Conservation (phyloP, 2,888 invertebrate genomes). For the Dendrolimus pini region DNA sequence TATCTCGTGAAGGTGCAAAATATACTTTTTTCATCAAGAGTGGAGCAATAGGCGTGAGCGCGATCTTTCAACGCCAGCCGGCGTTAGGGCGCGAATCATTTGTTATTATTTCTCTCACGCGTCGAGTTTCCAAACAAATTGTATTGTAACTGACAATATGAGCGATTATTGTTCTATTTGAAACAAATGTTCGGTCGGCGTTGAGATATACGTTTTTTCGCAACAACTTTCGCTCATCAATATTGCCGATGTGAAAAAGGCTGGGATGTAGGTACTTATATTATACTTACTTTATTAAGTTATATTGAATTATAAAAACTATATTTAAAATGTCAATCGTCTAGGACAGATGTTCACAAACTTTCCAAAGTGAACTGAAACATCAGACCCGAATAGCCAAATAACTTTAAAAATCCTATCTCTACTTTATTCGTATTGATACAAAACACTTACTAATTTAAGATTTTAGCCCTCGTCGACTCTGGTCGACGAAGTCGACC, state of each 20-base stretch:
- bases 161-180: conserved; percentile 72
- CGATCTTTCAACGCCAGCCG: conserved; percentile 76
- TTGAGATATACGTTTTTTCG: conserved; percentile 18
- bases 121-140: conserved; percentile 72
- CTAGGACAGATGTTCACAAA: too few relatives aligned
- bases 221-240: not conserved
- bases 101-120: conserved; percentile 76
- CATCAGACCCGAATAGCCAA: too few relatives aligned
- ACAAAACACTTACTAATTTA: too few relatives aligned
- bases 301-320: too few relatives aligned
- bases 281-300: too few relatives aligned
- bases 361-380: too few relatives aligned
- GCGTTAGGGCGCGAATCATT: conserved; percentile 74
- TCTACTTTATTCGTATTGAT: too few relatives aligned
- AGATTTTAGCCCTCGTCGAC: too few relatives aligned
- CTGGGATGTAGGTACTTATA: too few relatives aligned
- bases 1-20: not conserved
- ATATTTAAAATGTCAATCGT: too few relatives aligned
- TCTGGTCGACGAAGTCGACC: too few relatives aligned
- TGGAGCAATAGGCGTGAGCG: conserved; percentile 74
- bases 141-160: conserved; percentile 76
- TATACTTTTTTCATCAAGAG: conserved; percentile 65
- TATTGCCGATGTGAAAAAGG: not conserved
- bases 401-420: too few relatives aligned
- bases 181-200: conserved; percentile 48